Base-by-base conservation (phyloP, 2,888 invertebrate species). In the Eupithecia insigniata region DNA sequence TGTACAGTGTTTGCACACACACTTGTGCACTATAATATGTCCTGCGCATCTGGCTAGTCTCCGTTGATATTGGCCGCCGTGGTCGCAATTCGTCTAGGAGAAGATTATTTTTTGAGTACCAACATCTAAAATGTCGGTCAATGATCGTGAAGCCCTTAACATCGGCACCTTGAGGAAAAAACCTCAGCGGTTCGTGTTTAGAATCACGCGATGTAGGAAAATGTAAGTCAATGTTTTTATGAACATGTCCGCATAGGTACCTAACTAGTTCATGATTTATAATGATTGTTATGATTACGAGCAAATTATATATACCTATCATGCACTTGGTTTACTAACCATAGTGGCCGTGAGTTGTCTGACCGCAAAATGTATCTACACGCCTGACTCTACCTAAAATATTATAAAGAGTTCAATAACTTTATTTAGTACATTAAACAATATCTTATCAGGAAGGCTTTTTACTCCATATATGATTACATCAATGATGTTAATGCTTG, bases 221-320 rank as follows among this genome's bases (percentile, higher is more conserved):
- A 74, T 71, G 67, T 74, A 72, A 74, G 74, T 71, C 74, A 74
- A 74, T 71, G 74, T 65, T 71, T 69, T 69, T 70, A 65, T 65
- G 39, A 69, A 62, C 55, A 74, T 60, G 65, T 74, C 71, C 74
- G 71, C 67, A 51, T 71, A 58, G 55, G 55, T 55, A 55, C 55
- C 26, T 69, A 68, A 71, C 74, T 69, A 66, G 74, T 66, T 36
- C 70, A 70, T 65, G 70, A 73, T 67, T 68, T 64, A 69, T 58
- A 30, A 30, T 58, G 28, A 61, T 66, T 70, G 34, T 32, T 18
- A 60, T 69, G 46, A 64, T 69, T 66, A 60, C 18, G 2, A 18
- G 64, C 36, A 22, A 64, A 64, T 64, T 34, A 64, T 22, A 64
- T 22, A 64, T 22, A 64, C 16, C 34, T 64, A 36, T 64, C 36